Percentiles rank a stretch among this genome's conserved stretches.
phyloP scores from a whole-genome alignment of 2,888 invertebrate genomes.

The Physocephala rufipes region DNA sequence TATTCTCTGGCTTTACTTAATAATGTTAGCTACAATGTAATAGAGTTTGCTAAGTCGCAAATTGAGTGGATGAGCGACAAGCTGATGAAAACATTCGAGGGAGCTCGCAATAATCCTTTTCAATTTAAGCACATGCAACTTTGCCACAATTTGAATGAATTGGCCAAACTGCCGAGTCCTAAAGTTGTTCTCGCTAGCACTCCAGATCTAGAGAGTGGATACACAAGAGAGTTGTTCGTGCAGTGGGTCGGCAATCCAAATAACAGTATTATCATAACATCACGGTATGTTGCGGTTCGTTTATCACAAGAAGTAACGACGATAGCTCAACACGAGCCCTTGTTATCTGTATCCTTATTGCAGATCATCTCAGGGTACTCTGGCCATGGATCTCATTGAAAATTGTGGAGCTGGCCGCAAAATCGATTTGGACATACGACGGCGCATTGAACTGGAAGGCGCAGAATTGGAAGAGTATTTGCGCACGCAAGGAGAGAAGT shows the following conservation, averaged over 20 bases:
- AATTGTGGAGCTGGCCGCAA: constrained; percentile 76
- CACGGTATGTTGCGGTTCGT: constrained; percentile 69
- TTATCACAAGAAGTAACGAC: background rate
- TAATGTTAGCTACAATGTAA: constrained; percentile 97
- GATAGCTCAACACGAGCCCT: no score
- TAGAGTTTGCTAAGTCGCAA: constrained; percentile 98
- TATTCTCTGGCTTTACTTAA: constrained; percentile 94
- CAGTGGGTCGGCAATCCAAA: constrained; percentile 92
- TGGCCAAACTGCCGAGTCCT: constrained; percentile 86
- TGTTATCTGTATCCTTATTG: constrained; percentile 31
- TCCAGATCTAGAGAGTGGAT: constrained; percentile 95
- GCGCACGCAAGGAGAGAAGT: constrained; percentile 71
- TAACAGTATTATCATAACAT: constrained; percentile 94
- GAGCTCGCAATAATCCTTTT: constrained; percentile 93
- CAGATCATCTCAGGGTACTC: constrained; percentile 82
- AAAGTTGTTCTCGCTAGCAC: constrained; percentile 96
- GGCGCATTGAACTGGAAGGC: constrained; percentile 79
- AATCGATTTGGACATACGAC: constrained; percentile 76
- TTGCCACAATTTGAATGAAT: constrained; percentile 90
- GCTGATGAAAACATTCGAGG: constrained; percentile 90
- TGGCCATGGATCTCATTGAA: constrained; percentile 82
- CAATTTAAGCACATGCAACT: constrained; percentile 93
- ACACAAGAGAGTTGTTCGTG: constrained; percentile 91
- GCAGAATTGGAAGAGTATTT: constrained; percentile 80
- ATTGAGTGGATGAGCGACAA: constrained; percentile 99